Evolutionary conservation across 2,113 vertebrate genomes (phyloP).

Genomic region (Platichthys flesus): DNA sequence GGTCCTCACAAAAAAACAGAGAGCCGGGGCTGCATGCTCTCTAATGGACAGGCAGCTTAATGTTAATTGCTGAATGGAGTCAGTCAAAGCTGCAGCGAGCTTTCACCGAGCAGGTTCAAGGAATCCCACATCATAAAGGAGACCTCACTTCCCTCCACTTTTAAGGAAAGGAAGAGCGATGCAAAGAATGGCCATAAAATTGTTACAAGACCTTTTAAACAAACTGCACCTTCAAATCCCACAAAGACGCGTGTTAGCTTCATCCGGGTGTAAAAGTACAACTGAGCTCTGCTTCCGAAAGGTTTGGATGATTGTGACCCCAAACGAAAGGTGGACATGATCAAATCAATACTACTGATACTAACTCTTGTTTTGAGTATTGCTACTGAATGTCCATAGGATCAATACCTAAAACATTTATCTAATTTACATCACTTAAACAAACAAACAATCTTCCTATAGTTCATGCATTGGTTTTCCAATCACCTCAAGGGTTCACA

Average conservation of each 20-base stretch:
- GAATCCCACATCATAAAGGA: constrained; percentile 57
- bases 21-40: constrained; percentile 34
- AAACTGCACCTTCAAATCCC: constrained; percentile 23
- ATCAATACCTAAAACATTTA: background rate
- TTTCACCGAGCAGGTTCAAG: constrained; percentile 33
- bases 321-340: background rate
- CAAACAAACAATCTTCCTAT: background rate
- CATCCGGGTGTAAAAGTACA: constrained; percentile 15
- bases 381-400: too few relatives aligned
- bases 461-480: background rate
- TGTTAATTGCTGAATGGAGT: constrained; percentile 75
- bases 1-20: constrained; percentile 51
- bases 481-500: background rate
- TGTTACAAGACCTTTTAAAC: constrained; percentile 30
- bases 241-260: constrained; percentile 10
- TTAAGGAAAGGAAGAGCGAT: constrained; percentile 16
- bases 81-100: constrained; percentile 46
- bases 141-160: constrained; percentile 52
- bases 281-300: background rate
- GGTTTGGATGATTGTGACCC: background rate
- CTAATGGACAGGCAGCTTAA: constrained; percentile 72
- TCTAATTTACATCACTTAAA: background rate
- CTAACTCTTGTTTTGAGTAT: background rate
- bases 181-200: constrained; percentile 47
- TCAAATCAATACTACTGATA: background rate